Evolutionary conservation across 2,113 vertebrate species (phyloP).

Genomic region (Eulemur rufifrons): DNA sequence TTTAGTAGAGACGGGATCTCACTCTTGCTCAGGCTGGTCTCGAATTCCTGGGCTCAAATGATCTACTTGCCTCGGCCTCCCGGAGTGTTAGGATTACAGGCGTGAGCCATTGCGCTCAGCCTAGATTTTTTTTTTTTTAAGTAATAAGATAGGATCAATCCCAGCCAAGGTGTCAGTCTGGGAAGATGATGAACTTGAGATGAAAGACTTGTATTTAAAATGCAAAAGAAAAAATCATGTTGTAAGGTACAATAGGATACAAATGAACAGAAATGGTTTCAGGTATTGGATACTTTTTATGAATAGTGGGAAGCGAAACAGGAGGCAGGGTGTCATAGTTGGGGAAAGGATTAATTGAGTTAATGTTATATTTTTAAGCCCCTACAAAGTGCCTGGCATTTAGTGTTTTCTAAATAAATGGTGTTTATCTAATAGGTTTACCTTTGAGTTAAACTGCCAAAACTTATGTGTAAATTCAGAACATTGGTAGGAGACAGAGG

Average conservation of each 20-base stretch:
- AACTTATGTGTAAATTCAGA: not conserved
- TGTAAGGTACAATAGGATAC: not conserved
- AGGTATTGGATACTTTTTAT: not conserved
- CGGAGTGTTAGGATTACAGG: too few species aligned
- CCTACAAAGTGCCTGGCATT: not conserved
- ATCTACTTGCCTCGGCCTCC: too few species aligned
- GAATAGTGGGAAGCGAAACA: not conserved
- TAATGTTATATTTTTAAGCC: not conserved
- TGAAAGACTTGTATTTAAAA: not conserved
- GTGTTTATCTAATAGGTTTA: not conserved
- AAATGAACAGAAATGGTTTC: not conserved
- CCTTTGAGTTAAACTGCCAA: not conserved
- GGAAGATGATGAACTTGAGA: not conserved
- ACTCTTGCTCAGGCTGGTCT: too few species aligned
- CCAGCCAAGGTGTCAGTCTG: not conserved
- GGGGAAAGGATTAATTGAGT: not conserved
- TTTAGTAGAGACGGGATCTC: too few species aligned
- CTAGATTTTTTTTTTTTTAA: not conserved
- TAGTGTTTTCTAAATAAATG: not conserved
- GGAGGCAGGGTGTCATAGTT: not conserved
- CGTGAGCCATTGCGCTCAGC: too few species aligned
- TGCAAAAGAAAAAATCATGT: not conserved
- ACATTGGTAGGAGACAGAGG: not conserved
- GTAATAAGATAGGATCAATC: not conserved
- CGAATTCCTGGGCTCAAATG: too few species aligned